Base-by-base conservation (phyloP, 2,888 invertebrate genomes). In the Dicranocentrus wangi region DNA sequence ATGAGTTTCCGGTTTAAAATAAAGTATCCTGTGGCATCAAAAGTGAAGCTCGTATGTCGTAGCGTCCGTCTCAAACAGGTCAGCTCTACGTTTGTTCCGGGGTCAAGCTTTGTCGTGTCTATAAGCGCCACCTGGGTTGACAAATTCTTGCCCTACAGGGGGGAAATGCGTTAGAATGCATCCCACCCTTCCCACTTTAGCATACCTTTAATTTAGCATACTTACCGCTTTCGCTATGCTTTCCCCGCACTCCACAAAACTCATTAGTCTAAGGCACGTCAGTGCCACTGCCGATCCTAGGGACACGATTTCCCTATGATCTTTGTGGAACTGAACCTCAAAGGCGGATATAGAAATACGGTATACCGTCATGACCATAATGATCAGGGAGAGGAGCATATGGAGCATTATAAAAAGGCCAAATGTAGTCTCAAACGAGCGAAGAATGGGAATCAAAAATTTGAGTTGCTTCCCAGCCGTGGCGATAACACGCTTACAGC, bases 191-290 rank as follows among this genome's bases (percentile, higher is more conserved):
- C n/a, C n/a, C n/a, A 66, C 7, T 58, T 1, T 19, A 55, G n/a
- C 21, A 39, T 58, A 25, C 19, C 42, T 68, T 27, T 15, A 25
- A 51, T 25, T 51, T 32, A 51, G n/a, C 2, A 10, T 15, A 51
- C 63, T 63, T 39, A 73, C 73, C 17, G 13, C 1, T 10, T 39
- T 55, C 8, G 27, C 1, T 13, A 75, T 10, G 43, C 8, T 55
- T 66, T 75, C 75, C 2, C 75, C 75, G 17, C 42, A 66, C 15
- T 75, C 66, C 5, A 66, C 58, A 75, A 66, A 75, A 1, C 42
- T 55, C 19, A 17, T 39, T 21, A 75, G 19, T 10, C 75, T 21
- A 10, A 65, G 19, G 21, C 66, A 66, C 1, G 55, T 66, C 3
- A 75, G 13, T 2, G 25, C 1, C 0, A 75, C 55, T 8, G 65